A percentile compares a stretch with the other conserved stretches of the same genome.
phyloP scores from a whole-genome alignment of 2,797 vertebrate species.

The Enteromius anoplus region DNA sequence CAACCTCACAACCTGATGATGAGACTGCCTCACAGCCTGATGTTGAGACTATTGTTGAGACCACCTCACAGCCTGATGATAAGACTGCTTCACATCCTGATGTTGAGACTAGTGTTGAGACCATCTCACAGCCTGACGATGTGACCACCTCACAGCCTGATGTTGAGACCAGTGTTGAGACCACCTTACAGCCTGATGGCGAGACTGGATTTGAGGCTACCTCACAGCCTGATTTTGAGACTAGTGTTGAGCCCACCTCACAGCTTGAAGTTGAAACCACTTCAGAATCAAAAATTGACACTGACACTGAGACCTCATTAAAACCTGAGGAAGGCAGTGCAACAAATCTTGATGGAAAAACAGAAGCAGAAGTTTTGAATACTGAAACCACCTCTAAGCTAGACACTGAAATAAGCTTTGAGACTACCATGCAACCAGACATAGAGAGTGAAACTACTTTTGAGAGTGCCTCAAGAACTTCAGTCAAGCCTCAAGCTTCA shows the following conservation, averaged over 20 bases:
- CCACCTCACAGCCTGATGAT: no score
- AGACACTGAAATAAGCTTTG: not conserved
- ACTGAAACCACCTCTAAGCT: not conserved
- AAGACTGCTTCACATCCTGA: not conserved
- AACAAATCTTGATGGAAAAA: conserved; percentile 2
- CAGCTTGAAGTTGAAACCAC: not conserved
- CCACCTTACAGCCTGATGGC: not conserved
- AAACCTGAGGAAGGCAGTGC: not conserved
- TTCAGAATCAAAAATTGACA: not conserved
- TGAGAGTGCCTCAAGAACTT: conserved; percentile 2
- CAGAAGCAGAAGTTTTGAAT: not conserved
- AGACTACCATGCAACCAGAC: conserved; percentile 1
- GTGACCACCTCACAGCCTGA: no score
- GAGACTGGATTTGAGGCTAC: not conserved
- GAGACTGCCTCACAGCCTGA: no score
- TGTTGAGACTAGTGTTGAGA: no score
- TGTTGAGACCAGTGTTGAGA: no score
- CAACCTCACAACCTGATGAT: no score
- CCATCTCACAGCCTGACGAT: no score
- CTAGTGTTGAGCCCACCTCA: conserved; percentile 3
- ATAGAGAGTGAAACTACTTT: not conserved
- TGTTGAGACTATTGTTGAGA: no score
- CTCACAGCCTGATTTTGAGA: conserved; percentile 16
- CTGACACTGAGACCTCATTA: not conserved
- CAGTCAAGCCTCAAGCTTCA: conserved; percentile 22